phyloP scores from a whole-genome alignment of 2,113 vertebrate genomes.

The Sula dactylatra region DNA sequence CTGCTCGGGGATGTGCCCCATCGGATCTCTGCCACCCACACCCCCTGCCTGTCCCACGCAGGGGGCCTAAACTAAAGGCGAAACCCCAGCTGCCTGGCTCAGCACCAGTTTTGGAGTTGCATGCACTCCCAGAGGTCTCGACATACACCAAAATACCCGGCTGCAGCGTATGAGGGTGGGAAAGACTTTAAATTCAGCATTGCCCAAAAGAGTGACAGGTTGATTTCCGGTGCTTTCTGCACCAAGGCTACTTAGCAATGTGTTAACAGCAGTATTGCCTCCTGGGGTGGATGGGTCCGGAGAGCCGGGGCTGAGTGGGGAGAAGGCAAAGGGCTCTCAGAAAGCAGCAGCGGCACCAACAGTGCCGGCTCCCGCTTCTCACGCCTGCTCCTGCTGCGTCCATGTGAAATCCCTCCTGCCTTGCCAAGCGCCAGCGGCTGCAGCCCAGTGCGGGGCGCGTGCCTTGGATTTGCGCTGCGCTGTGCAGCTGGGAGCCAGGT shows the following conservation, averaged over 20 bases:
- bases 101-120: neutral
- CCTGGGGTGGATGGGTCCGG: neutral
- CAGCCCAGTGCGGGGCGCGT: neutral
- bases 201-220: neutral
- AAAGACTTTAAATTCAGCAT: neutral
- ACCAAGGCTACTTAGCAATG: neutral
- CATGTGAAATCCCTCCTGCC: neutral
- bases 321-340: neutral
- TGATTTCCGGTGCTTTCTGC: neutral
- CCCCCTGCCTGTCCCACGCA: fast-evolving
- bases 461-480: neutral
- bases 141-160: neutral
- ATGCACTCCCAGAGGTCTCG: neutral
- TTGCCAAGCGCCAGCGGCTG: neutral
- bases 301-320: fast-evolving
- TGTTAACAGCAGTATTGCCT: neutral
- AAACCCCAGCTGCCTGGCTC: neutral
- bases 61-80: neutral
- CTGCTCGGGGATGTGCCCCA: neutral
- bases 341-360: neutral
- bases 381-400: fast-evolving
- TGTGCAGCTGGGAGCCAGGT: neutral
- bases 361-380: fast-evolving
- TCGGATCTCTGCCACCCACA: fast-evolving
- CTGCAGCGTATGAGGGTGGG: neutral